Evolutionary conservation across 2,888 invertebrate species (phyloP), one percentile per base, ranked within the genome.

Genomic region (Rotaria macrura): DNA sequence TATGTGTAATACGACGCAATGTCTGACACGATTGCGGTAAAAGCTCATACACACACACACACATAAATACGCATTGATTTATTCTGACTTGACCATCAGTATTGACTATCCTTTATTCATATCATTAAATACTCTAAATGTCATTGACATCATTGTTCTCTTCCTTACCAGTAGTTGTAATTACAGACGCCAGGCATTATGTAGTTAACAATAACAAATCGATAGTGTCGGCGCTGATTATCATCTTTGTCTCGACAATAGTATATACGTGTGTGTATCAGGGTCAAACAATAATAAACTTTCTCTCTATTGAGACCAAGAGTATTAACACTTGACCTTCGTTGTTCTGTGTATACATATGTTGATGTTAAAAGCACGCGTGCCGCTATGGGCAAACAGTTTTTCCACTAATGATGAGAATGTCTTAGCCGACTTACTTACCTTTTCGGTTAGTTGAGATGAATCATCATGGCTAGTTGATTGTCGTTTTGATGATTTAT

Each of bases 291-390:
- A 65, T 65, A 65, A 65, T 65, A 65, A 65, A 65, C 65, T 65
- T 65, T 65, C 25, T 65, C 25, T 65, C 65, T 65, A 65, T 34
- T 65, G 34, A 65, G 20, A 65, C 65, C 29, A 65, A 65, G 34
- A 65, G 65, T 65, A 65, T 65, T 65, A 65, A 65, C 65, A 65
- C 65, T 65, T 65, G 65, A 65, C 65, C 65, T 65, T 65, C 65
- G 65, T 34, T 65, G 34, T 65, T 65, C 34, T 65, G 17, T 65
- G 65, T 65, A 65, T 65, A 34, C 65, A 65, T 65, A 65, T 65
- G 65, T 65, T 65, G 17, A 65, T 65, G 65, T 65, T 65, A 34
- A 65, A 65, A 65, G 65, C 65, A 65, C 65, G 65, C 34, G 65
- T 65, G 65, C 65, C 65, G 65, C 65, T 65, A 65, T 65, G 34